Base-by-base conservation (phyloP, 2,797 vertebrate genomes). In the Pipistrellus pipistrellus region DNA sequence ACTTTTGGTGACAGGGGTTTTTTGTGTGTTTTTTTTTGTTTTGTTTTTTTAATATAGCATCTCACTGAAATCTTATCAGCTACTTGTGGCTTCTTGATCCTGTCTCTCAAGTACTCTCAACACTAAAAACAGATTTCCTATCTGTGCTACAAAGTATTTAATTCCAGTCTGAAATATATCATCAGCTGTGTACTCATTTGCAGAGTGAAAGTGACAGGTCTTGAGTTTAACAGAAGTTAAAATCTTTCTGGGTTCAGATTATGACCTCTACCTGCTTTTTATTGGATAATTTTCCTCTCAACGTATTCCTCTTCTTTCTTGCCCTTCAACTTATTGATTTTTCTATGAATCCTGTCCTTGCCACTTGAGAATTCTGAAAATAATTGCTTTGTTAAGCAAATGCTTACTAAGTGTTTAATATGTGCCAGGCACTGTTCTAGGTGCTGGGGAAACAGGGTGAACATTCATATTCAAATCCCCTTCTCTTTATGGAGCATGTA, bases 361-460 rank as follows among this genome's bases (percentile, higher is more conserved):
- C 83, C 86, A 86, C 92, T 96, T 87, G 86, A 18, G 91, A 69
- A 85, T 90, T 94, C n/a, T 27, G 32, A 35, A 92, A 76, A 20
- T 64, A 75, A 77, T n/a, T 72, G 13, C 46, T 62, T 93, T 57
- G 44, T 55, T 82, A 90, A 89, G 57, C 75, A 88, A 69, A 64
- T 80, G 46, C 30, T 90, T 85, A 27, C 18, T 62, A 62, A 44
- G 30, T 92, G 25, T 85, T 41, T 55, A 23, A 27, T 57, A 12
- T 93, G 95, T 81, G 84, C 89, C 68, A 89, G 81, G 86, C 68
- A 71, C 66, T 96, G 32, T 77, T 86, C 83, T 87, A 80, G 89
- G 62, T 93, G 66, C 69, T 85, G 41, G 64, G 88, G 44, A 71
- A 76, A 38, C 4, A 57, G 81, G 55, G 9, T 85, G 27, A 82